A percentile compares a stretch with the other conserved stretches of the same genome.
Conservation (phyloP, 2,113 vertebrate genomes). For the Fukomys damarensis region DNA sequence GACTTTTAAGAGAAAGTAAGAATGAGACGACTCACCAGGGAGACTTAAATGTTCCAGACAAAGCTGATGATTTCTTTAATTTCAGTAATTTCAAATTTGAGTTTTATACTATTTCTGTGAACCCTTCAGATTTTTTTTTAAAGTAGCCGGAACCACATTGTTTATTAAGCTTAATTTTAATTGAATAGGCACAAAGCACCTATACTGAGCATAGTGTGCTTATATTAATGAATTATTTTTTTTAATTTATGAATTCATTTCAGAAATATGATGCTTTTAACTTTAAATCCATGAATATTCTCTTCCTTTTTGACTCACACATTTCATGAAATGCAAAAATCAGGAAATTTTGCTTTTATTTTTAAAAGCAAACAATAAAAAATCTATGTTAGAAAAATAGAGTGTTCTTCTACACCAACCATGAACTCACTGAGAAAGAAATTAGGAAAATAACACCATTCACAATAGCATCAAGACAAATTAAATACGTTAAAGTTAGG, state of each 20-base stretch:
- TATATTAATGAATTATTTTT: constrained; percentile 63
- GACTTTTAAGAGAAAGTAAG: not conserved
- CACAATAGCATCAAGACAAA: too few relatives aligned
- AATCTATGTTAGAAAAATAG: not conserved
- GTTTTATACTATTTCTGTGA: not conserved
- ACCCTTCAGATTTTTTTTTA: too few relatives aligned
- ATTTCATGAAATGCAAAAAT: not conserved
- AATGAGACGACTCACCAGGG: not conserved
- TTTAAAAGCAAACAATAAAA: not conserved
- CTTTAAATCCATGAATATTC: constrained; percentile 1
- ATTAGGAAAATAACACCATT: too few relatives aligned
- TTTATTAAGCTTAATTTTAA: not conserved
- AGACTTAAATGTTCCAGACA: not conserved
- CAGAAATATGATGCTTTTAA: not conserved
- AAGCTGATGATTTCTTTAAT: not conserved
- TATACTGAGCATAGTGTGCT: not conserved
- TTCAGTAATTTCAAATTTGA: not conserved
- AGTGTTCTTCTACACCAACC: not conserved
- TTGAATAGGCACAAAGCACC: not conserved
- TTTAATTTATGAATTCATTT: constrained; percentile 28
- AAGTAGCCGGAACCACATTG: not conserved
- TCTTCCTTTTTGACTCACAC: not conserved
- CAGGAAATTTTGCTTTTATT: not conserved
- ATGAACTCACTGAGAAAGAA: too few relatives aligned
- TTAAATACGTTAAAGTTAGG: too few relatives aligned